Base-by-base conservation (phyloP, 2,888 invertebrate species). In the Drosophila borborema region DNA sequence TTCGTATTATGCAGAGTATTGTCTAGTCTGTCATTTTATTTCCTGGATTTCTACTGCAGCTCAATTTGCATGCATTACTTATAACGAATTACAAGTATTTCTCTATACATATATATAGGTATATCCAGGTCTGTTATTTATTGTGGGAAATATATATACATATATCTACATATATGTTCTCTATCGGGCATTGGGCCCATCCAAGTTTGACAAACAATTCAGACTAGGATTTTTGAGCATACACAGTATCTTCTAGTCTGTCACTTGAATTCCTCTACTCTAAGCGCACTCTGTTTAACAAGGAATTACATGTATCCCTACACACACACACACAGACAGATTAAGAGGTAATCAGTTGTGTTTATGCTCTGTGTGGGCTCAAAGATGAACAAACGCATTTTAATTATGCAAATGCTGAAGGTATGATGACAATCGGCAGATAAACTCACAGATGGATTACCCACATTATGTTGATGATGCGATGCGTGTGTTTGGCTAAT, bases 321-420 rank as follows among this genome's bases (percentile, higher is more conserved):
- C 53, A 51, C 36, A 36, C 43, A 40, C 53, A 40, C 56, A 45
- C 41, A 38, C 56, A 41, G 54, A 28, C 38, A 38, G 54, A 38
- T 56, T 61, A 61, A 72, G 72, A 61, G 46, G 61, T 80, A 83
- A 89, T 86, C 73, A 70, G 77, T 60, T 67, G 48, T 77, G 81
- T 81, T 72, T 72, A 23, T 54, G 54, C 10, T 34, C 23, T 67
- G 38, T 64, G 34, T 72, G 45, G 81, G 81, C 64, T 77, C 72
- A 67, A 59, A 59, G 62, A 48, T 36, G 51, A 70, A 64, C 80
- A 63, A 40, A 49, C 20, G 51, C 58, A 73, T 86, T 89, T 82
- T 72, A 82, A 82, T 82, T 89, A 89, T 89, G 86, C 68, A 82
- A 89, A 82, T 88, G 63, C 62, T 23, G 72, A 65, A 77, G 67